Evolutionary conservation across 2,797 vertebrate genomes (phyloP), one percentile per base, ranked within the genome.

Genomic region (Sebastes hopkinsi): DNA sequence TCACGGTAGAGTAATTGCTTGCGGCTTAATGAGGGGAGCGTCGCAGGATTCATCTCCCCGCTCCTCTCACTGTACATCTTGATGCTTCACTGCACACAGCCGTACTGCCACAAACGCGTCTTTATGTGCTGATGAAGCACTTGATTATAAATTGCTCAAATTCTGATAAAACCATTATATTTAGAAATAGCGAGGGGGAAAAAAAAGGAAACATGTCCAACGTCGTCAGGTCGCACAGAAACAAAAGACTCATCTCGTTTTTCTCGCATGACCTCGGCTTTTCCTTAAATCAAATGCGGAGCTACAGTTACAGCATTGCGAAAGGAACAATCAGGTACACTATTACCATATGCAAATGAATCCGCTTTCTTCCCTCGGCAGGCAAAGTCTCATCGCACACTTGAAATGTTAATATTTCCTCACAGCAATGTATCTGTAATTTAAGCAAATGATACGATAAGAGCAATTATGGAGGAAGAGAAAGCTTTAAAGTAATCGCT

Each of bases 1-100:
- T 92, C 93, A 91, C 16, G 18, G 81, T 82, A 79, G 88, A 92
- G 90, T 94, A 92, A 94, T 91, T 89, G 89, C 84, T 77, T 22
- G 74, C 23, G 52, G 80, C 88, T 81, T 91, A 92, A 93, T 92
- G 81, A 92, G 59, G 52, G 61, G 68, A 86, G 42, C 22, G 1
- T 67, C 8, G 30, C 77, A 78, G 75, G 78, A 88, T 80, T 82
- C 78, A 86, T 91, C 80, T 73, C 62, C 42, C 65, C n/a, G 62
- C 30, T 74, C 50, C 67, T 76, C 75, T 84, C 81, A 75, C 81
- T 82, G 85, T 87, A 89, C 89, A 90, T 83, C 0, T 77, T 83
- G 83, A 88, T 72, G 87, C 85, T 60, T 58, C 68, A 60, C 69
- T 70, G 67, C 82, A 72, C 83, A 72, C 74, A 30, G 27, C 16